Conservation (phyloP, 2,797 vertebrate species). For the Amniataba percoides region DNA sequence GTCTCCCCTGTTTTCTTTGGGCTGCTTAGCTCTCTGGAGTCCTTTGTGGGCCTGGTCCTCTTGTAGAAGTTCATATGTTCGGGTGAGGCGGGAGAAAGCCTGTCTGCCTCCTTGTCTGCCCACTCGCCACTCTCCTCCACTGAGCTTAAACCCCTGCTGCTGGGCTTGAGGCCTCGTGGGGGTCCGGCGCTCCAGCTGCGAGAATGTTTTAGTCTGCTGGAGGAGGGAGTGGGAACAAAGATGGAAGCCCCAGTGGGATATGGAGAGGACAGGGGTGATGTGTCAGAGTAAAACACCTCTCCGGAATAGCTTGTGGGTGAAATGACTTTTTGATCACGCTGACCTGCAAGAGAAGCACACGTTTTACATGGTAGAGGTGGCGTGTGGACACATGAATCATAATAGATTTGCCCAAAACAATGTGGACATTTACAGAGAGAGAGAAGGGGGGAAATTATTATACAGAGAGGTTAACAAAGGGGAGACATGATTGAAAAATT, state of each 20-base stretch:
- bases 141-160: conserved; percentile 77
- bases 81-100: conserved; percentile 51
- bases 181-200: conserved; percentile 70
- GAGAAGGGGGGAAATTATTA: background rate
- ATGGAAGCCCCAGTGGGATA: conserved; percentile 82
- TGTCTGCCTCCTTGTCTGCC: conserved; percentile 63
- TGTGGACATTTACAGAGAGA: background rate
- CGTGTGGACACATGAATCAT: background rate
- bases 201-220: conserved; percentile 83
- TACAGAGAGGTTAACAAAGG: conserved; percentile 80
- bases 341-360: conserved; percentile 81
- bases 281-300: conserved; percentile 84
- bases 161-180: conserved; percentile 68
- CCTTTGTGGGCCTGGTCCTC: conserved; percentile 69
- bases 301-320: conserved; percentile 83
- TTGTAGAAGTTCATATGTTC: conserved; percentile 70
- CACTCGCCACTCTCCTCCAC: conserved; percentile 76
- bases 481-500: conserved; percentile 84
- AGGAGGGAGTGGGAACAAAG: conserved; percentile 79
- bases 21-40: conserved; percentile 73
- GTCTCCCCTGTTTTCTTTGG: conserved; percentile 77
- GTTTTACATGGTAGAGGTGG: conserved; percentile 14
- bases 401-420: conserved; percentile 4
- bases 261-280: conserved; percentile 85
- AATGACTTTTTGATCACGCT: conserved; percentile 85